Evolutionary conservation across 2,888 invertebrate genomes (phyloP), one percentile per base, ranked within the genome.

Genomic region (Hetaerina titia): DNA sequence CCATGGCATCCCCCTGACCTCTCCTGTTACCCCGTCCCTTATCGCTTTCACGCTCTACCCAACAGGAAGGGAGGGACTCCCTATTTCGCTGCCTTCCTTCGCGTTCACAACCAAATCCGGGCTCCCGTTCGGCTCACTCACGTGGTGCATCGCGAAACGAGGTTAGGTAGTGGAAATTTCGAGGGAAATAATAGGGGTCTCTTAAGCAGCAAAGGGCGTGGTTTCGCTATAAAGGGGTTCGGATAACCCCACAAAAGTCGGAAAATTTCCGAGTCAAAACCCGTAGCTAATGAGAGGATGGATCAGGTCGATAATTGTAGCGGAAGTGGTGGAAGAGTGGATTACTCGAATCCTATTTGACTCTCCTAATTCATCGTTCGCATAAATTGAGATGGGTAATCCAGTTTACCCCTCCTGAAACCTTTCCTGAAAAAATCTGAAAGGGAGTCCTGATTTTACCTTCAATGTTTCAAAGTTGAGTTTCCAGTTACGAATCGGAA

Each of bases 111-210:
- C 69, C n/a, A 22, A 69, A 69, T 22, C n/a, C 69, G 69, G n/a
- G 31, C 81, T 81, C 22, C 31, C 81, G 13, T 31, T 81, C 15
- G 11, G 81, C 13, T 31, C 81, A 31, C 15, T 31, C 81, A 69
- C 69, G 81, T 31, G 81, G 25, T 31, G 81, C 81, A 81, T 81
- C 81, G 81, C 81, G 81, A 81, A 81, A 81, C 81, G 22, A 81
- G 31, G 81, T 81, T 81, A 81, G 31, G 25, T 25, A 31, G 25
- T 81, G 15, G 31, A 45, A 45, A 45, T 45, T 45, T 45, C 45
- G 31, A 31, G 15, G 81, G 25, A 81, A 81, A 81, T 81, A 31
- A 31, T 45, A 81, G 81, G 25, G 81, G n/a, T 69, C n/a, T 69
- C n/a, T 19, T 69, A n/a, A 22, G 69, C 69, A 22, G 22, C 19